Evolutionary conservation across 2,888 invertebrate genomes (phyloP).

Genomic region (Oscheius sp.): DNA sequence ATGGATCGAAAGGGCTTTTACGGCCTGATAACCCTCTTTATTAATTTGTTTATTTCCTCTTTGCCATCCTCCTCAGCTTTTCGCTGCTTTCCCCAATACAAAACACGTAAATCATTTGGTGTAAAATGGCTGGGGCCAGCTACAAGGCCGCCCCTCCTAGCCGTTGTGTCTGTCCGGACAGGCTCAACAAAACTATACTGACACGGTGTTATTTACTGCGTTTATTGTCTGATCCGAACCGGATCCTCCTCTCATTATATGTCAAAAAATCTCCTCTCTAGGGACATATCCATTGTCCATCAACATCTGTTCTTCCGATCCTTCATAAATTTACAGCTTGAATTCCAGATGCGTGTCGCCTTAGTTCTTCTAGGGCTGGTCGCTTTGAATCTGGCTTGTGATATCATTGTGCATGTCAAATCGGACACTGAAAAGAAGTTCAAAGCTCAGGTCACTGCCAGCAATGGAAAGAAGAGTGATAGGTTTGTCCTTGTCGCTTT

Average conservation of each 20-base stretch:
- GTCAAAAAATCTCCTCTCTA: not conserved
- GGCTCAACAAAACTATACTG: not conserved
- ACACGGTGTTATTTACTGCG: not conserved
- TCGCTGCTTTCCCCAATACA: slow-evolving; percentile 14
- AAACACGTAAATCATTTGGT: slow-evolving; percentile 33
- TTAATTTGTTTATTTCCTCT: not conserved
- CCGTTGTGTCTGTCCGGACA: slow-evolving; percentile 10
- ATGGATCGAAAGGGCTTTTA: too few species aligned
- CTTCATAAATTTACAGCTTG: not conserved
- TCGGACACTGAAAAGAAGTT: slow-evolving; percentile 69
- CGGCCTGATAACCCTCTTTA: not conserved
- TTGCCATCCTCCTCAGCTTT: not conserved
- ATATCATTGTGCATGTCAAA: slow-evolving; percentile 71
- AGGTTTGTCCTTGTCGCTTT: slow-evolving; percentile 56
- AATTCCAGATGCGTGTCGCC: slow-evolving; percentile 42
- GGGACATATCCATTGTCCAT: slow-evolving; percentile 2
- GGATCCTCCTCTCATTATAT: slow-evolving; percentile 3
- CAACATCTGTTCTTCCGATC: slow-evolving; percentile 21
- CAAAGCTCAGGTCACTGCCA: slow-evolving; percentile 67
- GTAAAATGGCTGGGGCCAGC: slow-evolving; percentile 26
- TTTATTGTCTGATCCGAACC: not conserved
- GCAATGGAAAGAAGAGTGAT: slow-evolving; percentile 70
- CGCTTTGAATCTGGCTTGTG: slow-evolving; percentile 59
- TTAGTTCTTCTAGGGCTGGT: slow-evolving; percentile 49
- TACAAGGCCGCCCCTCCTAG: slow-evolving; percentile 29